Evolutionary conservation across 2,113 vertebrate species (phyloP).

Genomic region (Kryptolebias marmoratus): DNA sequence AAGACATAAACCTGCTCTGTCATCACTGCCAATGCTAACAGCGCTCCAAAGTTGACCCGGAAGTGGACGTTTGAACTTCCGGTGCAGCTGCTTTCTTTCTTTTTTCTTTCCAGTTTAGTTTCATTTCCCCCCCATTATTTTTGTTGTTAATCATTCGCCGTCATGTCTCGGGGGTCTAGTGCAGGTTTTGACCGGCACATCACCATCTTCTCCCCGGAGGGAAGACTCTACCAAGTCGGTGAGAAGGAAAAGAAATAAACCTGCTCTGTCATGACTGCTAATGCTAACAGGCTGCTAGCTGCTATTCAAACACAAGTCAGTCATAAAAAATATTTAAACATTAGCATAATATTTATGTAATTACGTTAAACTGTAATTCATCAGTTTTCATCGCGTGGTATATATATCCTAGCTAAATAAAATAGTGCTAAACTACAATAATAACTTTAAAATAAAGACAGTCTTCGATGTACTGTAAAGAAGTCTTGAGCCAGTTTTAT

Average conservation of each 20-base stretch:
- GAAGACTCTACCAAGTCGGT: conserved; percentile 96
- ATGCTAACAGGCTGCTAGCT: conserved; percentile 45
- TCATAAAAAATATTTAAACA: not conserved
- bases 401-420: no score
- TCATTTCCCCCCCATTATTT: not conserved
- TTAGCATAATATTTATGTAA: not conserved
- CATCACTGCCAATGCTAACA: not conserved
- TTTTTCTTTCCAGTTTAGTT: conserved; percentile 27
- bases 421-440: no score
- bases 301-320: not conserved
- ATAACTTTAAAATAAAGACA: no score
- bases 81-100: conserved; percentile 14
- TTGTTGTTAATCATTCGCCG: not conserved
- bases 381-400: no score
- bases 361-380: not conserved
- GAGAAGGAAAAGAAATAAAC: conserved; percentile 68
- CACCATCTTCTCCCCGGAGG: conserved; percentile 94
- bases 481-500: no score
- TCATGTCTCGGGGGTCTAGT: conserved; percentile 92
- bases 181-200: conserved; percentile 94
- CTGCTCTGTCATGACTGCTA: conserved; percentile 68
- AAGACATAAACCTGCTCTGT: not conserved
- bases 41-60: conserved; percentile 5
- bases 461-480: no score
- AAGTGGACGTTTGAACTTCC: conserved; percentile 29